Base-by-base conservation (phyloP, 2,888 invertebrate species). In the Tenthredo notha region DNA sequence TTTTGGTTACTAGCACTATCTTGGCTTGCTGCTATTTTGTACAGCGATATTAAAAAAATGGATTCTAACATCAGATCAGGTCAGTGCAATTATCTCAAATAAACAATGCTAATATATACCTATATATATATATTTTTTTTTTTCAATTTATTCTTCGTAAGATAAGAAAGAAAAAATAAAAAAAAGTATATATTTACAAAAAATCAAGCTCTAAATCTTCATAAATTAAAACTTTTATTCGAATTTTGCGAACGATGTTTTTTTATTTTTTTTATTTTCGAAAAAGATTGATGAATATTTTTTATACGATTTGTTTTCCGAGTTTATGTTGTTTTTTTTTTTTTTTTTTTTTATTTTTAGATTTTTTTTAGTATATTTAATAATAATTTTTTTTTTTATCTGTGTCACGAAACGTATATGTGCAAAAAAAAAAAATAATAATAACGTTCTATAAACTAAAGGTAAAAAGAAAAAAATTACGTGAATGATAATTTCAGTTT, bases 1-100 rank as follows among this genome's bases (percentile, higher is more conserved):
- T 90, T 92, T 86, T 94, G 94, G 93, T 87, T 94, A 84, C 88
- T 93, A 65, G 90, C 91, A 9, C 88, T 94, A 6, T 92, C 93
- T 21, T 93, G 93, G 93, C 86, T 93, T 40, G 93, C 93, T 6
- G 89, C 92, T 37, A 89, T 93, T 77, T 88, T 94, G 18, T 93
- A 93, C 77, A 89, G 90, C 61, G 93, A 94, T 89, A 92, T 94
- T 70, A 90, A 89, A 86, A 91, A 91, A 86, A 92, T 94, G 89
- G 93, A 94, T 83, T 86, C 88, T 43, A 92, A 92, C 78, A 91
- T 94, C 83, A 92, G 92, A 86, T 89, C 91, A 88, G 93, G 94
- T 94, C 89, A 92, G 90, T 86, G 33, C 4, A 40, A 61, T 1
- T 12, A n/a, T 58, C 58, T 40, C 6, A 4, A 77, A 21, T 50